Base-by-base conservation (phyloP, 2,888 invertebrate genomes). In the Xestobium rufovillosum region DNA sequence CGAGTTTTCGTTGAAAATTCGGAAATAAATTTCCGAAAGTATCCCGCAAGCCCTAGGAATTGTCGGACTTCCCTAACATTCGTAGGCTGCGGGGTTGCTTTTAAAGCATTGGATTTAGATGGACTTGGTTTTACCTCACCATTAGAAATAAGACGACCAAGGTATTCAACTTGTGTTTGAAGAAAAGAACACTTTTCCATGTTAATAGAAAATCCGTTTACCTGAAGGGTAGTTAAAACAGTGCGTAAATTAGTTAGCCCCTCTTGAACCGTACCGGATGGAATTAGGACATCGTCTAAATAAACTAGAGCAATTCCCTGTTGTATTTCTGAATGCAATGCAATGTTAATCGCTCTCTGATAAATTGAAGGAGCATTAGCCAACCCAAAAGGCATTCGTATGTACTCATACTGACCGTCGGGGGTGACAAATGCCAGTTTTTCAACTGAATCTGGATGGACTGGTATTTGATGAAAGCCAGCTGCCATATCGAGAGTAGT, bases 61-160 rank as follows among this genome's bases (percentile, higher is more conserved):
- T 45, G 42, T 27, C 46, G 28, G 1, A 43, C 26, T 28, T 43
- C 32, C 10, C 34, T 47, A 6, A 36, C 42, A 4, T 36, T 41
- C 14, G 32, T 16, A 26, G 47, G 45, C 3, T 41, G 19, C 3
- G 32, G 27, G 4, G 38, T 25, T n/a, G 26, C 15, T 6, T 26
- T 32, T 4, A 44, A 9, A 1, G 44, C 41, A 2, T 26, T 6
- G 4, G 43, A 39, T 28, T 46, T 46, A 1, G 26, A 26, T 10
- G 32, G 31, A 15, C 39, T 43, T 13, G 43, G 46, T 14, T 29
- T 16, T 12, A 48, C 26, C 25, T 33, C 23, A 4, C 33, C 38
- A 6, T 25, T 17, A 2, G 17, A 19, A 19, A 46, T 27, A 13
- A 32, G 11, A 8, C 34, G 38, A 14, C 42, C 47, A 1, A 45